Percentiles rank a stretch among this genome's conserved stretches.
phyloP scores from a whole-genome alignment of 1,140 invertebrate genomes.

The Meteorus sp. region DNA sequence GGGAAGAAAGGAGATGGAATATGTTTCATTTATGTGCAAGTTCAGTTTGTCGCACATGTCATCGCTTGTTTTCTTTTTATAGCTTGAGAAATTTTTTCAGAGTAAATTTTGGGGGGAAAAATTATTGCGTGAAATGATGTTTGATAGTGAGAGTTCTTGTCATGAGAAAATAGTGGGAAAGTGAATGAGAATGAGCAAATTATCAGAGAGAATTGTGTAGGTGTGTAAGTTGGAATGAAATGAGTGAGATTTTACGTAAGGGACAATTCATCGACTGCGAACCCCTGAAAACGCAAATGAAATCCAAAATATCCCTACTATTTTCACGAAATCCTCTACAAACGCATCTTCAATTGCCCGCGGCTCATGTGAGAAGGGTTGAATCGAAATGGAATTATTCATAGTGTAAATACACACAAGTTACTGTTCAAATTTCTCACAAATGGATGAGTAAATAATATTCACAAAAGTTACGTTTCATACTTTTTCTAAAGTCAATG shows the following conservation, averaged over 20 bases:
- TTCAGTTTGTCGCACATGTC: too few species aligned
- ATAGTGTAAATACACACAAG: constrained; percentile 33
- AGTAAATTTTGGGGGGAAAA: too few species aligned
- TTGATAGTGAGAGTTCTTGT: too few species aligned
- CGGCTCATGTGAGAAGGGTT: constrained; percentile 44
- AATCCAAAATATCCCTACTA: too few species aligned
- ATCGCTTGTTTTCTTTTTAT: too few species aligned
- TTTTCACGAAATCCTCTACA: constrained; percentile 25
- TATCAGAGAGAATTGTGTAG: not conserved
- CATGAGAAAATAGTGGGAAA: too few species aligned
- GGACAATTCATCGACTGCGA: constrained; percentile 33
- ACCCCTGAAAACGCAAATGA: constrained; percentile 19
- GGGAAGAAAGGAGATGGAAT: too few species aligned
- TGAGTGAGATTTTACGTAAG: constrained; percentile 29
- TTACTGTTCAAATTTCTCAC: constrained; percentile 18
- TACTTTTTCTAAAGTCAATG: too few species aligned
- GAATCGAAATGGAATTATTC: constrained; percentile 51
- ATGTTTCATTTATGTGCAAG: too few species aligned
- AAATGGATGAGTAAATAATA: constrained; percentile 19
- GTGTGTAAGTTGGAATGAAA: constrained; percentile 26
- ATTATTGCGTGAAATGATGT: too few species aligned
- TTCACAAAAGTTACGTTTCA: not conserved
- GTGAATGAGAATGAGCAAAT: too few species aligned
- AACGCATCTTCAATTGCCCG: constrained; percentile 32
- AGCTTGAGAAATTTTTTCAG: too few species aligned